A percentile compares a stretch with the other conserved stretches of the same genome.
phyloP scores from a whole-genome alignment of 2,888 invertebrate genomes.

The Cynaeus angustus region DNA sequence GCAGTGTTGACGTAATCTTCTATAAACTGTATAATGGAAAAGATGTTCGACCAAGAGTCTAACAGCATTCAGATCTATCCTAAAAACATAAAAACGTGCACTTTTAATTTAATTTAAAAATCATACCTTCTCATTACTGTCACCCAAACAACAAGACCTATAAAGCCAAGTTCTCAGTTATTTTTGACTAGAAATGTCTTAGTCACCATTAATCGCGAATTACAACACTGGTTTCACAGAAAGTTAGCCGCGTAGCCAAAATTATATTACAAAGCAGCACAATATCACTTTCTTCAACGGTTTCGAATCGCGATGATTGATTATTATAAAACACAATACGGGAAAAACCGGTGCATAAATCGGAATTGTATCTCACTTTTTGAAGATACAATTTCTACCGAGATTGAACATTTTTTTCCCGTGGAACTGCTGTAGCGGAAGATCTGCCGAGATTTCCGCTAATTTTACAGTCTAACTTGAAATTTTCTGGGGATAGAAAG shows the following conservation, averaged over 20 bases:
- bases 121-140: neutral
- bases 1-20: slow-evolving; percentile 18
- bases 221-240: slow-evolving; percentile 16
- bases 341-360: slow-evolving; percentile 10
- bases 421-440: neutral
- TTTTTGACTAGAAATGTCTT: slow-evolving; percentile 14
- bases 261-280: slow-evolving; percentile 3
- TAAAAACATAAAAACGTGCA: no score
- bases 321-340: slow-evolving; percentile 11
- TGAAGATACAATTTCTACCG: slow-evolving; percentile 2
- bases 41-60: no score
- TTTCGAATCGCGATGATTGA: slow-evolving; percentile 13
- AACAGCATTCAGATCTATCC: no score
- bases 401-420: neutral
- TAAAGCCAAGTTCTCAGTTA: slow-evolving; percentile 19
- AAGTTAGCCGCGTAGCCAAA: slow-evolving; percentile 8
- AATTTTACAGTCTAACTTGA: slow-evolving; percentile 33
- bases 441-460: slow-evolving; percentile 14
- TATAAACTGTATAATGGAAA: neutral
- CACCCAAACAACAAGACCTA: slow-evolving; percentile 13
- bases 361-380: neutral
- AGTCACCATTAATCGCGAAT: slow-evolving; percentile 21
- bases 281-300: slow-evolving; percentile 21
- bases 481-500: slow-evolving; percentile 31
- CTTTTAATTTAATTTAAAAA: no score